phyloP scores from a whole-genome alignment of 37 sponge, comb jelly and placozoan genomes.

The Axinella damicornis region DNA sequence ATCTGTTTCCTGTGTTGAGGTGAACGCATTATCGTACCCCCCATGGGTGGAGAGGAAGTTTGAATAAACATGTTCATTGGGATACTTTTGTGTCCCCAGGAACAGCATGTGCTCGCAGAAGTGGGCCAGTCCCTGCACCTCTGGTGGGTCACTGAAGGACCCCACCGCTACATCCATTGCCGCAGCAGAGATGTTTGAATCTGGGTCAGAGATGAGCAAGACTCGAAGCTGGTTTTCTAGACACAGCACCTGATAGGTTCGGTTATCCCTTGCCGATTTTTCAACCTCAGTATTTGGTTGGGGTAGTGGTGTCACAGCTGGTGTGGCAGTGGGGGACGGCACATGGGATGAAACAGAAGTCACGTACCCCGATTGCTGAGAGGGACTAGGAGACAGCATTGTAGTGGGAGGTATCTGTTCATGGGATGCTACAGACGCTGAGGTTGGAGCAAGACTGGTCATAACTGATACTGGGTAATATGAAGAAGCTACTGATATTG shows the following conservation, averaged over 20 bases:
- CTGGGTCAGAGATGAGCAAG: slow-evolving; percentile 84
- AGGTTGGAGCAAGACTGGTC: too few relatives aligned
- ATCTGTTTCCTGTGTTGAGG: slow-evolving; percentile 90
- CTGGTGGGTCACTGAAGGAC: slow-evolving; percentile 74
- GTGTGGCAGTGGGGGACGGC: not conserved
- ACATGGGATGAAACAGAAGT: too few relatives aligned
- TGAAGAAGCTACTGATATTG: too few relatives aligned
- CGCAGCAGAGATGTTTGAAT: slow-evolving; percentile 75
- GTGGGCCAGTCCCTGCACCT: slow-evolving; percentile 89
- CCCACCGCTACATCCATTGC: slow-evolving; percentile 88
- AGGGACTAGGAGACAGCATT: too few relatives aligned
- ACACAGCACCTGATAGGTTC: slow-evolving; percentile 49
- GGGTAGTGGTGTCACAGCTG: slow-evolving; percentile 24
- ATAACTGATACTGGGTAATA: too few relatives aligned
- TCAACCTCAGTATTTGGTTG: not conserved
- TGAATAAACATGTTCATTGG: slow-evolving; percentile 67
- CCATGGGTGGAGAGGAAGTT: slow-evolving; percentile 80
- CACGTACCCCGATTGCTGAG: too few relatives aligned
- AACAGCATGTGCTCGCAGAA: slow-evolving; percentile 99
- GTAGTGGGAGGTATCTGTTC: too few relatives aligned
- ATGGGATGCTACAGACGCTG: too few relatives aligned
- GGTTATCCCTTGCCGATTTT: slow-evolving; percentile 37
- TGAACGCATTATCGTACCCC: slow-evolving; percentile 93
- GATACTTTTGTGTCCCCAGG: slow-evolving; percentile 93
- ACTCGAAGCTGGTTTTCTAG: slow-evolving; percentile 78